These are phyloP conservation scores for Papilio polyxenes DNA, from an alignment of 1,140 invertebrate species.

Conservation along the genomic window DNA sequence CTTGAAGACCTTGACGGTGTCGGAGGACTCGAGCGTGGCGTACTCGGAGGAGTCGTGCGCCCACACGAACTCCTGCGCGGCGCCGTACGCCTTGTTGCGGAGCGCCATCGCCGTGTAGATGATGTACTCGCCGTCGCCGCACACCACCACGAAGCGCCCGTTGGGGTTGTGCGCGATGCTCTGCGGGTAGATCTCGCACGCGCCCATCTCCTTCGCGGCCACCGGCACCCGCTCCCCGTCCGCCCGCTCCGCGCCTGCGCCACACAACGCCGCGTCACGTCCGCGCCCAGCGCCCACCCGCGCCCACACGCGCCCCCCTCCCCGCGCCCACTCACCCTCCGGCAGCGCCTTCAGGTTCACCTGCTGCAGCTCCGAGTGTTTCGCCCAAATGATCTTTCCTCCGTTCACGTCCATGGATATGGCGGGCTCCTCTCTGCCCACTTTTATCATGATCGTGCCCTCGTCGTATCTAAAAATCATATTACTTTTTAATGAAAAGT, in stretches of 20 bases:
- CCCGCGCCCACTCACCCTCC: constrained; percentile 84
- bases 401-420: constrained; percentile 99
- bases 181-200: constrained; percentile 99
- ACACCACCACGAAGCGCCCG: constrained; percentile 98
- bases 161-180: constrained; percentile 99
- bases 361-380: constrained; percentile 98
- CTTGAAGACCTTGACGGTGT: constrained; percentile 96
- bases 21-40: constrained; percentile 94
- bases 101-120: constrained; percentile 99
- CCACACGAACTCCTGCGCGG: constrained; percentile 99
- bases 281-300: constrained; percentile 65
- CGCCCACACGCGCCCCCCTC: constrained; percentile 94
- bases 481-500: too few species aligned
- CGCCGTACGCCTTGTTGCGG: constrained; percentile 98
- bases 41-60: constrained; percentile 98
- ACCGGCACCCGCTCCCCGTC: constrained; percentile 96
- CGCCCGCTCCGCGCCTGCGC: constrained; percentile 85
- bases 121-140: constrained; percentile 99
- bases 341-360: constrained; percentile 95
- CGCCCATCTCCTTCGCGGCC: constrained; percentile 99
- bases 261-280: neutral
- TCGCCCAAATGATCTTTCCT: constrained; percentile 99
- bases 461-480: constrained; percentile 90
- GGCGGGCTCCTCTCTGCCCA: constrained; percentile 98
- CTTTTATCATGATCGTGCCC: constrained; percentile 98